Evolutionary conservation across 2,113 vertebrate species (phyloP).

Genomic region (Apeltes quadracus): DNA sequence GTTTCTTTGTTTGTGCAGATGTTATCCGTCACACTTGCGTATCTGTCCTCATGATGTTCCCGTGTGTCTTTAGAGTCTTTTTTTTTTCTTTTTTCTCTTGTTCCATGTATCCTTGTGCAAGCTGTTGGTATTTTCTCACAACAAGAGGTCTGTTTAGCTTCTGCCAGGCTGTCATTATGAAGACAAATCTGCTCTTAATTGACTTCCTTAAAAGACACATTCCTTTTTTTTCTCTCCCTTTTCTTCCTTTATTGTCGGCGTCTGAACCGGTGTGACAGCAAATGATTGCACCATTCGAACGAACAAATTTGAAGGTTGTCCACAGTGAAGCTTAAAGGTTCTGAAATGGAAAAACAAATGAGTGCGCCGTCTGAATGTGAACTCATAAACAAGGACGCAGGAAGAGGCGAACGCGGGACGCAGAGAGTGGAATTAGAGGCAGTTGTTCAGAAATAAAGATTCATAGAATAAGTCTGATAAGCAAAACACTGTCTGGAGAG

Average conservation of each 20-base stretch:
- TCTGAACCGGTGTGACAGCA: slow-evolving; percentile 3
- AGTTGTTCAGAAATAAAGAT: slow-evolving; percentile 44
- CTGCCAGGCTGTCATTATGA: slow-evolving; percentile 25
- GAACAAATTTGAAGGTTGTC: background rate
- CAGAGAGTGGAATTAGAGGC: slow-evolving; percentile 42
- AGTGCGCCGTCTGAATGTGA: slow-evolving; percentile 23
- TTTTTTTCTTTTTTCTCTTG: background rate
- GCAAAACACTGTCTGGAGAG: slow-evolving; percentile 60
- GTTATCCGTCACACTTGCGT: slow-evolving; percentile 25
- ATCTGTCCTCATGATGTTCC: slow-evolving; percentile 11
- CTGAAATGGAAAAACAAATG: background rate
- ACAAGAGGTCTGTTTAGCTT: slow-evolving; percentile 20
- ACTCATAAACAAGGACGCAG: slow-evolving; percentile 40
- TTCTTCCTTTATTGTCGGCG: slow-evolving; percentile 3
- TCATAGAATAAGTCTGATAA: slow-evolving; percentile 55
- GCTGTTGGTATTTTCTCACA: background rate
- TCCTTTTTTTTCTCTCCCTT: background rate
- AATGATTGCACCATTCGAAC: slow-evolving; percentile 28
- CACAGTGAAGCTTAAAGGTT: slow-evolving; percentile 34
- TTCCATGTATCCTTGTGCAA: slow-evolving; percentile 17
- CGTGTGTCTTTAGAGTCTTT: slow-evolving; percentile 14
- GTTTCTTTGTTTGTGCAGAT: slow-evolving; percentile 19
- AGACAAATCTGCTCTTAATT: slow-evolving; percentile 47
- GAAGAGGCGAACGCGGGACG: slow-evolving; percentile 11
- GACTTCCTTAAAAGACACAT: slow-evolving; percentile 19